Evolutionary conservation across 2,113 vertebrate genomes (phyloP).

Genomic region (Lathamus discolor): DNA sequence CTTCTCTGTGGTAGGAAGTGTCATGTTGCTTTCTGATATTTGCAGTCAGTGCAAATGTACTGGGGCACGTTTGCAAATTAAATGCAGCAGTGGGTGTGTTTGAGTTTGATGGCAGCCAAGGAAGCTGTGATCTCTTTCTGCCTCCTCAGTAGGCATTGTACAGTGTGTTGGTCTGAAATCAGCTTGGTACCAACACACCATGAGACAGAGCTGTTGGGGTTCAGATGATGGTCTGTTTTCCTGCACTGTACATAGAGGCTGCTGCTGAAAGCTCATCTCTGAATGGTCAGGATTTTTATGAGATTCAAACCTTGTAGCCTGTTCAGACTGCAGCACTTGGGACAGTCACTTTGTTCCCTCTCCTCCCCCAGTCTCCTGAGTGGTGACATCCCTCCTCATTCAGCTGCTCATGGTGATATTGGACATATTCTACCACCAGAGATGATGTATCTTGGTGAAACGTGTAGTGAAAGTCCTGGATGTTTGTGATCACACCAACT

Average conservation of each 20-base stretch:
- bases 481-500: neutral
- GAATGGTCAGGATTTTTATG: neutral
- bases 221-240: neutral
- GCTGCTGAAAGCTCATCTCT: neutral
- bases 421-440: neutral
- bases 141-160: neutral
- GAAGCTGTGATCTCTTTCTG: slow-evolving; percentile 27
- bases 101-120: neutral
- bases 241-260: neutral
- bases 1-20: neutral
- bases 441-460: neutral
- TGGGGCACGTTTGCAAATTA: neutral
- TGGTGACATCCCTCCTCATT: neutral
- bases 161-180: neutral
- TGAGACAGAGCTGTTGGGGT: neutral
- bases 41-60: neutral
- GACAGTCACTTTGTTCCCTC: neutral
- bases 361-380: neutral
- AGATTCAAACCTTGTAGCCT: neutral
- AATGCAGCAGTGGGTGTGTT: slow-evolving; percentile 7
- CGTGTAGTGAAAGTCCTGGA: neutral
- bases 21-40: neutral
- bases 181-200: neutral
- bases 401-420: neutral
- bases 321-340: neutral